Evolutionary conservation across 2,797 vertebrate genomes (phyloP).

Genomic region (Cyclura pinguis): DNA sequence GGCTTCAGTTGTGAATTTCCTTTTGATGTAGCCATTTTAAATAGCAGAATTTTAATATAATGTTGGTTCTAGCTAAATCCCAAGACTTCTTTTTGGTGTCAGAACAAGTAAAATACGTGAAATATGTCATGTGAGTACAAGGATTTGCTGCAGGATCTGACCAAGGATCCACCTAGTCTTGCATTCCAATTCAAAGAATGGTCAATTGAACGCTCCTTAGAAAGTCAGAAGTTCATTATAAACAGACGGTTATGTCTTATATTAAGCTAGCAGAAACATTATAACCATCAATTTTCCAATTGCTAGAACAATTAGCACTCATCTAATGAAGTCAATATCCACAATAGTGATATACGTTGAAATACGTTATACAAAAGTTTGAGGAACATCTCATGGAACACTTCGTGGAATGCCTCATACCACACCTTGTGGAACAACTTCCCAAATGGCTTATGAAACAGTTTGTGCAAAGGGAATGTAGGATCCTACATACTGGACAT

Average conservation of each 20-base stretch:
- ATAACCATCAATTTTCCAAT: too few species aligned
- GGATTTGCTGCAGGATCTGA: neutral
- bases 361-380: too few species aligned
- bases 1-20: constrained; percentile 52
- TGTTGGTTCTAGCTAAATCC: constrained; percentile 47
- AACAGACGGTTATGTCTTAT: neutral
- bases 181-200: neutral
- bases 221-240: neutral
- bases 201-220: neutral
- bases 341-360: too few species aligned
- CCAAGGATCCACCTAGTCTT: neutral
- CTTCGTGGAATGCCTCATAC: too few species aligned
- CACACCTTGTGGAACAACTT: too few species aligned
- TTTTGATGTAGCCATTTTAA: constrained; percentile 56
- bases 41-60: constrained; percentile 47
- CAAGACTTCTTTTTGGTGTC: constrained; percentile 36
- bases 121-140: neutral
- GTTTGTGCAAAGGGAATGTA: too few species aligned
- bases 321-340: too few species aligned
- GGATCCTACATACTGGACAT: too few species aligned
- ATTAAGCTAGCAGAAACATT: too few species aligned
- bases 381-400: too few species aligned
- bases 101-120: constrained; percentile 15
- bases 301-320: too few species aligned
- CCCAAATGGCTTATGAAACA: too few species aligned